A percentile compares a stretch with the other conserved stretches of the same genome.
phyloP scores from a whole-genome alignment of 1,140 invertebrate species.

The Tribolium castaneum region DNA sequence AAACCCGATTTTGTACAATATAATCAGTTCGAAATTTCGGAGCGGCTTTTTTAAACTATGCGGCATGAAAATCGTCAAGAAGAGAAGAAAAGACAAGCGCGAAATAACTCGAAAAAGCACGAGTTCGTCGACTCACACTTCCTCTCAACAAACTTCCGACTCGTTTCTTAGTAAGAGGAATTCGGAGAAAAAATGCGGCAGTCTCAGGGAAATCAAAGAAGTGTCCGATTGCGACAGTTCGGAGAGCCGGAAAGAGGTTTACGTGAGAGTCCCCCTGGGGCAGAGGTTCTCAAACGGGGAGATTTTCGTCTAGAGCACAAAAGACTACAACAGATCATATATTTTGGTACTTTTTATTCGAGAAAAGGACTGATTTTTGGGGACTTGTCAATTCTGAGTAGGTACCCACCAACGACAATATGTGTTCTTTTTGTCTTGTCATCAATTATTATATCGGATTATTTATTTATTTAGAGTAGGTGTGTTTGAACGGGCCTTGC shows the following conservation, averaged over 20 bases:
- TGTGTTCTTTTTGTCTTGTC: slow-evolving; percentile 1
- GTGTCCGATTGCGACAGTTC: slow-evolving; percentile 42
- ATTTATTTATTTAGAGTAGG: slow-evolving; percentile 19
- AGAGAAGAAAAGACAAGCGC: slow-evolving; percentile 51
- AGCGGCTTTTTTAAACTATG: slow-evolving; percentile 80
- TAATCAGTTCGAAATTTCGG: slow-evolving; percentile 93
- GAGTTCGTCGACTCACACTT: slow-evolving; percentile 60
- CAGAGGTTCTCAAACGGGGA: slow-evolving; percentile 54
- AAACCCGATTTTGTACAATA: slow-evolving; percentile 90
- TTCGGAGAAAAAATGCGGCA: slow-evolving; percentile 51
- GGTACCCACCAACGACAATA: slow-evolving; percentile 6
- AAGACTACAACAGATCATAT: slow-evolving; percentile 25
- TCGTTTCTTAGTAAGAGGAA: slow-evolving; percentile 56
- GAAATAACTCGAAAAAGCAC: slow-evolving; percentile 61
- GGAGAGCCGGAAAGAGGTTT: background rate
- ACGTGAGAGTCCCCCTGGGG: slow-evolving; percentile 44
- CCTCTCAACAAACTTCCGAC: slow-evolving; percentile 61
- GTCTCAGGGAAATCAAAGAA: slow-evolving; percentile 58
- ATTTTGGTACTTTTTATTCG: slow-evolving; percentile 19
- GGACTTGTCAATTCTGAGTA: background rate
- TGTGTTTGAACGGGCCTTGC: background rate
- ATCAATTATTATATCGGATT: slow-evolving; percentile 17
- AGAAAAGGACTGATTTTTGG: slow-evolving; percentile 3
- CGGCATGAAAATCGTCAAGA: slow-evolving; percentile 56
- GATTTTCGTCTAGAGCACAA: slow-evolving; percentile 54